phyloP scores from a whole-genome alignment of 1,140 invertebrate species.

The Cecropterus lyciades region DNA sequence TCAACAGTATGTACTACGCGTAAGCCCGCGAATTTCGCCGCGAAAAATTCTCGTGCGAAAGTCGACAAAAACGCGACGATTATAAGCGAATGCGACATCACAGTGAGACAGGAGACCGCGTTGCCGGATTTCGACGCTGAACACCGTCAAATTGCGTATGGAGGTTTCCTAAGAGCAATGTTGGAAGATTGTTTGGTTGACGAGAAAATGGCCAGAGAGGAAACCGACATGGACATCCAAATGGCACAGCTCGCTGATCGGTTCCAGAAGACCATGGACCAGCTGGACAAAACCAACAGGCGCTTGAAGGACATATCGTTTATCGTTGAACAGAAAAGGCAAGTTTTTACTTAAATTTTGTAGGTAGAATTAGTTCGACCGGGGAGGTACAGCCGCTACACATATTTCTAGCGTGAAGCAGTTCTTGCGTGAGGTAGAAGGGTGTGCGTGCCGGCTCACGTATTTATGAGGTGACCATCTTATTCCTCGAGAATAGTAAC shows the following conservation, averaged over 20 bases:
- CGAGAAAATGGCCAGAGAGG: conserved; percentile 66
- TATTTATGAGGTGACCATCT: too few species aligned
- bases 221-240: conserved; percentile 68
- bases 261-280: conserved; percentile 65
- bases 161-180: conserved; percentile 62
- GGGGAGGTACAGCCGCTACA: too few species aligned
- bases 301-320: conserved; percentile 74
- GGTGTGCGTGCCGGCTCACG: too few species aligned
- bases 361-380: too few species aligned
- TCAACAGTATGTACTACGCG: conserved; percentile 39
- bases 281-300: conserved; percentile 68
- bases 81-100: conserved; percentile 47
- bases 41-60: conserved; percentile 37
- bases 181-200: conserved; percentile 68
- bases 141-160: conserved; percentile 60
- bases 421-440: too few species aligned
- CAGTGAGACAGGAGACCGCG: conserved; percentile 49
- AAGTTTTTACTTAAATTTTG: too few species aligned
- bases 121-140: conserved; percentile 55
- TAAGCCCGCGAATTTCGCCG: conserved; percentile 41
- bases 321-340: conserved; percentile 76
- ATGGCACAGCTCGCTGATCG: conserved; percentile 67
- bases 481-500: too few species aligned
- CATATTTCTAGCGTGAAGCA: too few species aligned
- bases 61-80: conserved; percentile 45